Percentiles rank a stretch among this genome's conserved stretches.
phyloP scores from a whole-genome alignment of 2,113 vertebrate species.

The Oriolus oriolus region DNA sequence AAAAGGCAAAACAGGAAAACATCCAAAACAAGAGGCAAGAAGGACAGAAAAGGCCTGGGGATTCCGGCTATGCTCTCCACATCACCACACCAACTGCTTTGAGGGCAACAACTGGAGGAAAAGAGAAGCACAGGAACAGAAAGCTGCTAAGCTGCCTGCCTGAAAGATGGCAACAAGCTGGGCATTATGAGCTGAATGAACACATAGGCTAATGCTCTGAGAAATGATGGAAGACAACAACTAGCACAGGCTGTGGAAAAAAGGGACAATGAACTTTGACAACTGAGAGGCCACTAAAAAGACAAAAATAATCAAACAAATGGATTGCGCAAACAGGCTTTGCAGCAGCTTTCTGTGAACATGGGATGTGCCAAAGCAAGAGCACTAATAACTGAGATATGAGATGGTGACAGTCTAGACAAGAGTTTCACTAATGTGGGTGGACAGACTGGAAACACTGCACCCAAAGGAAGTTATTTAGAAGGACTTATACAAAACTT shows the following conservation, averaged over 20 bases:
- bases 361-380: background rate
- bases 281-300: background rate
- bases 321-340: background rate
- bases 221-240: background rate
- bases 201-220: background rate
- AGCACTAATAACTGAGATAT: background rate
- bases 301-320: background rate
- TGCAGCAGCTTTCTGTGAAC: background rate
- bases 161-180: background rate
- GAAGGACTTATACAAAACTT: background rate
- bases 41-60: background rate
- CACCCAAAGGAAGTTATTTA: background rate
- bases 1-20: background rate
- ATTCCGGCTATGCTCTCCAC: background rate
- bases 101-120: background rate
- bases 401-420: background rate
- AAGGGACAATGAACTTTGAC: background rate
- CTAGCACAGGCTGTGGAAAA: background rate
- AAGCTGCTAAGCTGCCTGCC: background rate
- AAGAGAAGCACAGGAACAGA: background rate
- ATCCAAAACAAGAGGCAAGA: background rate
- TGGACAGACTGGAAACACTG: background rate
- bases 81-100: background rate
- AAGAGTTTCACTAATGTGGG: background rate
- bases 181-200: background rate